A percentile compares a stretch with the other conserved stretches of the same genome.
phyloP scores from a whole-genome alignment of 2,797 vertebrate species.

The Sebastes cheni region DNA sequence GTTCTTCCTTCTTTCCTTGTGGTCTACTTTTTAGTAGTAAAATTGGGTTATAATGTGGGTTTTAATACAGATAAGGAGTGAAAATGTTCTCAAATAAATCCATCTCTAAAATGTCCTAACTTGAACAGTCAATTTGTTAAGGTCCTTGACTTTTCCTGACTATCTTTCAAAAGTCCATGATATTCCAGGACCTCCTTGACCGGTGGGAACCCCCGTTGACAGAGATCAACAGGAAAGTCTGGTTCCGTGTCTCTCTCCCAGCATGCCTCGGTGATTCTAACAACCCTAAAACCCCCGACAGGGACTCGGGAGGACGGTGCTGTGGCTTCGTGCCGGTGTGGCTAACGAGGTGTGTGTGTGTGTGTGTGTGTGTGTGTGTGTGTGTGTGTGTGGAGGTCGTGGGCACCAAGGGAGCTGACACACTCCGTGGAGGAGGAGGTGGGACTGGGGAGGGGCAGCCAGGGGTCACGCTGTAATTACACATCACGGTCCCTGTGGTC shows the following conservation, averaged over 20 bases:
- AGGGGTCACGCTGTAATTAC: constrained; percentile 78
- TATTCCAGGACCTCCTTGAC: constrained; percentile 54
- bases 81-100: neutral
- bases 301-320: constrained; percentile 42
- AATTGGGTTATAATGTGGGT: neutral
- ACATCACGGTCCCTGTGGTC: constrained; percentile 76
- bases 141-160: constrained; percentile 13
- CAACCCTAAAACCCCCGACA: constrained; percentile 51
- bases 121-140: neutral
- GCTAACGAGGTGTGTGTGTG: constrained; percentile 71
- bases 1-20: neutral
- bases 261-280: constrained; percentile 57
- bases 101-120: neutral
- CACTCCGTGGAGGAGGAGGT: constrained; percentile 40
- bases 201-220: constrained; percentile 39
- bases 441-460: constrained; percentile 51
- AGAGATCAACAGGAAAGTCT: constrained; percentile 60
- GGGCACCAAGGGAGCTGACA: constrained; percentile 59
- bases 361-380: constrained; percentile 28
- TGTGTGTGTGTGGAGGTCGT: constrained; percentile 11
- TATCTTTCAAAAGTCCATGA: constrained; percentile 41
- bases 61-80: neutral
- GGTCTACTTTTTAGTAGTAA: neutral
- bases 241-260: constrained; percentile 54
- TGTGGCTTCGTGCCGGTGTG: constrained; percentile 46